Evolutionary conservation across 2,797 vertebrate genomes (phyloP).

Genomic region (Sebastiscus albofasciatus): DNA sequence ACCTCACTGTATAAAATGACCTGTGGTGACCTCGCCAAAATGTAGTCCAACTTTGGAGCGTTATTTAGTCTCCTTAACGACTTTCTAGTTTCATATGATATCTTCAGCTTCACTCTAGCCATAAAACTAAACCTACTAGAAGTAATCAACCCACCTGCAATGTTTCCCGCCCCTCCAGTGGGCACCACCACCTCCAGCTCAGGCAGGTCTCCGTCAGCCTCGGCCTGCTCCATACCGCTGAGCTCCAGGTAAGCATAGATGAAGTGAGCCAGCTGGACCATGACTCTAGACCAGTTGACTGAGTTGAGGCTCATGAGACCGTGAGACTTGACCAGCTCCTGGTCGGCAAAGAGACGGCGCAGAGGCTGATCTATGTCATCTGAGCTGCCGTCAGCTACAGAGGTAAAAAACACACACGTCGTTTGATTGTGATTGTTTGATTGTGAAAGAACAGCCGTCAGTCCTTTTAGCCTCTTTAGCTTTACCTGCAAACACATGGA

Average conservation of each 20-base stretch:
- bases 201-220: slow-evolving; percentile 58
- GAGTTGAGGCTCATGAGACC: slow-evolving; percentile 94
- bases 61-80: too few relatives aligned
- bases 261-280: slow-evolving; percentile 92
- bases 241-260: slow-evolving; percentile 91
- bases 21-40: too few relatives aligned
- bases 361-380: slow-evolving; percentile 91
- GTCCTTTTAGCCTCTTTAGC: not conserved
- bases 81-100: too few relatives aligned
- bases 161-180: slow-evolving; percentile 92
- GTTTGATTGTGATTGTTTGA: not conserved
- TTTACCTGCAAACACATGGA: slow-evolving; percentile 91
- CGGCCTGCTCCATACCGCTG: slow-evolving; percentile 44
- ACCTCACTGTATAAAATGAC: too few relatives aligned
- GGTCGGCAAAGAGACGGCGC: slow-evolving; percentile 87
- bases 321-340: slow-evolving; percentile 81
- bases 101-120: too few relatives aligned
- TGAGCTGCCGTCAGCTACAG: slow-evolving; percentile 88
- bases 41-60: too few relatives aligned
- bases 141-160: slow-evolving; percentile 82
- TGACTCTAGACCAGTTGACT: slow-evolving; percentile 91
- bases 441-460: not conserved
- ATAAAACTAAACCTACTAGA: not conserved
- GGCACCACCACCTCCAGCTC: slow-evolving; percentile 92
- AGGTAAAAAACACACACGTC: not conserved